Conservation (phyloP, 2,888 invertebrate genomes). For the Mythimna vitellina region DNA sequence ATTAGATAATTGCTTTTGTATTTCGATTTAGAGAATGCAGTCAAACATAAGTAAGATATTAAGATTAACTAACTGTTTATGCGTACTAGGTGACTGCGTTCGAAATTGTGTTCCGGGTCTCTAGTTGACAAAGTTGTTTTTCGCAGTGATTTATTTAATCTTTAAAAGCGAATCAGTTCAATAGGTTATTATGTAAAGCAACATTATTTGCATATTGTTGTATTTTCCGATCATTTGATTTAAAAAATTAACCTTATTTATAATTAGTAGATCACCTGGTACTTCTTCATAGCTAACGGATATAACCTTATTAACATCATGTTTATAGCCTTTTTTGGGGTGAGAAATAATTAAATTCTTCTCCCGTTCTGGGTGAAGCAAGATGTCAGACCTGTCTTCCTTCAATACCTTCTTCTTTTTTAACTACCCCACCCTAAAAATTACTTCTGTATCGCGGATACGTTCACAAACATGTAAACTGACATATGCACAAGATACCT, state of each 20-base stretch:
- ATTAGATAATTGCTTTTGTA: constrained; percentile 64
- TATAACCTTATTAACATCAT: neutral
- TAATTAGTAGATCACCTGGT: neutral
- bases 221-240: neutral
- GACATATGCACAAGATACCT: too few species aligned
- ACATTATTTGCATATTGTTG: neutral
- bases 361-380: too few species aligned
- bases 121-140: constrained; percentile 19
- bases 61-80: constrained; percentile 60
- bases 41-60: constrained; percentile 56
- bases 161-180: neutral
- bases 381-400: too few species aligned
- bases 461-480: too few species aligned
- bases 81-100: constrained; percentile 23
- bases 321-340: too few species aligned
- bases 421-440: too few species aligned
- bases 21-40: constrained; percentile 60
- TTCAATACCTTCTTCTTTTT: too few species aligned
- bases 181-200: neutral
- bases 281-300: neutral
- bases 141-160: neutral
- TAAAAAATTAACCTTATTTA: too few species aligned
- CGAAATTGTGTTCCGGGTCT: constrained; percentile 30
- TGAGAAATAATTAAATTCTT: too few species aligned
- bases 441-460: too few species aligned